Evolutionary conservation across 2,888 invertebrate species (phyloP).

Genomic region (Zygogramma bicolorata): DNA sequence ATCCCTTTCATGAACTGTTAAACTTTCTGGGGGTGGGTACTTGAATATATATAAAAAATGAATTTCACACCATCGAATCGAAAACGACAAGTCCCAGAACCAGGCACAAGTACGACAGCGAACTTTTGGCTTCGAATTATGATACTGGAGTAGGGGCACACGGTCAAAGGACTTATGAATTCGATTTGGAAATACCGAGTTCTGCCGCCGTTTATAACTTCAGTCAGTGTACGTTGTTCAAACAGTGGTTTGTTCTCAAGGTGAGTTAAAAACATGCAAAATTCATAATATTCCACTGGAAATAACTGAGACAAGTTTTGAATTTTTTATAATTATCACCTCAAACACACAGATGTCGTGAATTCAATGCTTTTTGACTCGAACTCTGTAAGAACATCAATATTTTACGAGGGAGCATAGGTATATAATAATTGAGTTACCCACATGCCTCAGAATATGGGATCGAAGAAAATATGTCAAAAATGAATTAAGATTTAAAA

Average conservation of each 20-base stretch:
- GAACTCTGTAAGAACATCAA: too few species aligned
- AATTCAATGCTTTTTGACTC: too few species aligned
- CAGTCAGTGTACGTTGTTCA: conserved; percentile 39
- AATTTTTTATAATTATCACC: too few species aligned
- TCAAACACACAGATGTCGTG: too few species aligned
- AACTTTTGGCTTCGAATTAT: conserved; percentile 27
- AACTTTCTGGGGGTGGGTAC: too few species aligned
- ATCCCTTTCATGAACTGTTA: too few species aligned
- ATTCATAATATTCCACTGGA: not conserved
- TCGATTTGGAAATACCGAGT: conserved; percentile 46
- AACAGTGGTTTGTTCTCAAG: conserved; percentile 35
- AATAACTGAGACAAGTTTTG: too few species aligned
- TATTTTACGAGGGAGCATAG: too few species aligned
- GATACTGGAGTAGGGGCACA: conserved; percentile 51
- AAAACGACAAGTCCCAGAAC: conserved; percentile 33
- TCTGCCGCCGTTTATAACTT: conserved; percentile 46
- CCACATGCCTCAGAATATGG: too few species aligned
- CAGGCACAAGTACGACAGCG: conserved; percentile 32
- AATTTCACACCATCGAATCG: conserved; percentile 34
- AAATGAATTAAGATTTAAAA: too few species aligned
- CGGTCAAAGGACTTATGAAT: conserved; percentile 48
- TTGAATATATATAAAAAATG: not conserved
- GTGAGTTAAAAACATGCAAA: conserved; percentile 30
- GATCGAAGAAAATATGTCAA: too few species aligned
- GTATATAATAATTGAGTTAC: too few species aligned